Evolutionary conservation across 2,888 invertebrate species (phyloP).

Genomic region (Galeopsomyia nigrocyanea): DNA sequence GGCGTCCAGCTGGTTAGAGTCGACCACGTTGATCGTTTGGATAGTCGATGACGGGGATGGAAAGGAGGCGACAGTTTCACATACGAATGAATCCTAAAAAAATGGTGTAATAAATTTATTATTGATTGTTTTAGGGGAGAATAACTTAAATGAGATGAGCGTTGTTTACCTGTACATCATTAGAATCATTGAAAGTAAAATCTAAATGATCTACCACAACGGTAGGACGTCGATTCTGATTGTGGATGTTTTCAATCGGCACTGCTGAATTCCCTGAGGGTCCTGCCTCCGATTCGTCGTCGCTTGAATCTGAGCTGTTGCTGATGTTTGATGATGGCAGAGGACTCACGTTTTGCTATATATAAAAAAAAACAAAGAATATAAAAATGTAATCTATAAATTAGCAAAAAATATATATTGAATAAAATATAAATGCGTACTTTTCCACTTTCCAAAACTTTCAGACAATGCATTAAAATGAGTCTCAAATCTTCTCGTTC

Average conservation of each 20-base stretch:
- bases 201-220: no score
- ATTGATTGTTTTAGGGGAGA: no score
- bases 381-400: conserved; percentile 1
- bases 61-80: no score
- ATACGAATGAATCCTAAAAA: no score
- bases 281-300: conserved; percentile 41
- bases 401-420: conserved; percentile 5
- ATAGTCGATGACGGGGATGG: no score
- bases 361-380: background rate
- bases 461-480: conserved; percentile 31
- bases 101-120: no score
- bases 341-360: conserved; percentile 32
- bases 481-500: conserved; percentile 31
- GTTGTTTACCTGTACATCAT: no score
- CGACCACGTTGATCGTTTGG: no score
- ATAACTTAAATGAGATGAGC: no score
- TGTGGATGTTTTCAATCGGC: conserved; percentile 7
- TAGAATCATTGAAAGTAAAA: no score
- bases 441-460: conserved; percentile 24
- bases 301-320: conserved; percentile 41
- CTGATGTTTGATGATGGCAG: conserved; percentile 23
- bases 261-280: background rate
- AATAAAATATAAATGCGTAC: conserved; percentile 23
- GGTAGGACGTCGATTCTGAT: conserved; percentile 1
- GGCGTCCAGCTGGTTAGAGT: no score